Percentiles rank a stretch among this genome's conserved stretches.
Evolutionary conservation across 2,888 invertebrate genomes (phyloP).

Genomic region (Ormyrus nitidulus): DNA sequence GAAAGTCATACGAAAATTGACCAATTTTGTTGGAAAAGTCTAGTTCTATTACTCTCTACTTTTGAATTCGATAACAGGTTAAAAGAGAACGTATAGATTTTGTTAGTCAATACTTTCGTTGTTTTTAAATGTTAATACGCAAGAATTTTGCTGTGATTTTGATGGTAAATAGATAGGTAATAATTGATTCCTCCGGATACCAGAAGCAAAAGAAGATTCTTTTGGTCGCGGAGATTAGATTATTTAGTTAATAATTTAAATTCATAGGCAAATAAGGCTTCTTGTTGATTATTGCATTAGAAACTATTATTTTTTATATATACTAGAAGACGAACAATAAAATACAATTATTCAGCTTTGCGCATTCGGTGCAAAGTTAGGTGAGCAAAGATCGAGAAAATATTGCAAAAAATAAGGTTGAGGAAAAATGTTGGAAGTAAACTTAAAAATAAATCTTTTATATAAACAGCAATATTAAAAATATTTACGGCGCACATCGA

Average conservation of each 20-base stretch:
- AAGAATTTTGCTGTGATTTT: conserved; percentile 52
- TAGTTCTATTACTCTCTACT: conserved; percentile 50
- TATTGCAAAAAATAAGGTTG: conserved; percentile 9
- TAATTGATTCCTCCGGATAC: conserved; percentile 5
- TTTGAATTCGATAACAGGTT: conserved; percentile 54
- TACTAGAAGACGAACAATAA: neutral
- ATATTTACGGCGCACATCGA: conserved; percentile 57
- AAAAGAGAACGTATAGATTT: conserved; percentile 16
- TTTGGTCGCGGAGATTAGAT: neutral
- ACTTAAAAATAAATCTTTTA: conserved; percentile 4
- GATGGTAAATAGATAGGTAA: conserved; percentile 17
- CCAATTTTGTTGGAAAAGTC: conserved; percentile 12
- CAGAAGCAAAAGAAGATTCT: neutral
- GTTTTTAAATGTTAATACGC: conserved; percentile 16
- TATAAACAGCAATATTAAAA: neutral
- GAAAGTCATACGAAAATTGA: neutral
- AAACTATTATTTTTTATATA: conserved; percentile 14
- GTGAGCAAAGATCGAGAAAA: neutral
- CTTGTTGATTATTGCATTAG: conserved; percentile 28
- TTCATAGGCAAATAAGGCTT: neutral
- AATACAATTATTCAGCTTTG: conserved; percentile 10
- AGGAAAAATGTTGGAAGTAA: conserved; percentile 30
- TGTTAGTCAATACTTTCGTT: conserved; percentile 34
- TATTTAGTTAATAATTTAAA: conserved; percentile 12
- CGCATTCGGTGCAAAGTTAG: too few species aligned